These are phyloP conservation scores for Drosophila glabriapex DNA, from an alignment of 2,888 invertebrate species.

Conservation along the genomic window DNA sequence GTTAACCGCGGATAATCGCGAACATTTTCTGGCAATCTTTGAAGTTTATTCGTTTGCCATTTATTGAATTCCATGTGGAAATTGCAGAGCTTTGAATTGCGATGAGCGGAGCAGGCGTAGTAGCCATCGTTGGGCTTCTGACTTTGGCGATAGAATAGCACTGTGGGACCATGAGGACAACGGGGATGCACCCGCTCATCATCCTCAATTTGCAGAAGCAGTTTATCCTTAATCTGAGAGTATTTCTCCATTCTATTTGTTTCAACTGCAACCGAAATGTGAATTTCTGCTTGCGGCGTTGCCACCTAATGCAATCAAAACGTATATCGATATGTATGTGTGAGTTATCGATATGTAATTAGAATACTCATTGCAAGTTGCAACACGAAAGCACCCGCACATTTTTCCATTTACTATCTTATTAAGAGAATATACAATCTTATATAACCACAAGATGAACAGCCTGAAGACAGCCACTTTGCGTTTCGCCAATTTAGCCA, in stretches of 20 bases:
- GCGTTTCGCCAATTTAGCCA: constrained; percentile 85
- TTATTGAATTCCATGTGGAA: constrained; percentile 87
- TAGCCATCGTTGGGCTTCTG: constrained; percentile 85
- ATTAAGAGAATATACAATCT: constrained; percentile 27
- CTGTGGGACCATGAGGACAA: constrained; percentile 92
- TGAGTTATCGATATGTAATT: constrained; percentile 16
- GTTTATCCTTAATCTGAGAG: constrained; percentile 41
- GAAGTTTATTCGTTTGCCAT: constrained; percentile 30
- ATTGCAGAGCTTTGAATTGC: constrained; percentile 91
- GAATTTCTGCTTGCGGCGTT: constrained; percentile 7
- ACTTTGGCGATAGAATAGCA: constrained; percentile 88
- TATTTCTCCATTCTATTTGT: constrained; percentile 26
- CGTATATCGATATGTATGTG: constrained; percentile 6
- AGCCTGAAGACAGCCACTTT: constrained; percentile 88
- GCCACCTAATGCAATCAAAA: constrained; percentile 8
- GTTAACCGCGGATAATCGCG: constrained; percentile 39
- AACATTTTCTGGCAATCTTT: not conserved
- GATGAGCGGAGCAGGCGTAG: constrained; percentile 93
- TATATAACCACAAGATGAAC: constrained; percentile 88
- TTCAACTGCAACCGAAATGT: constrained; percentile 6
- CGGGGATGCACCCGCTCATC: constrained; percentile 88
- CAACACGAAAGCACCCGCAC: constrained; percentile 54
- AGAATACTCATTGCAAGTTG: constrained; percentile 40
- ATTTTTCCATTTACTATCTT: constrained; percentile 45
- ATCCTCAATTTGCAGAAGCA: constrained; percentile 72